phyloP scores from a whole-genome alignment of 2,888 invertebrate species.

The Andricus quercusramuli region DNA sequence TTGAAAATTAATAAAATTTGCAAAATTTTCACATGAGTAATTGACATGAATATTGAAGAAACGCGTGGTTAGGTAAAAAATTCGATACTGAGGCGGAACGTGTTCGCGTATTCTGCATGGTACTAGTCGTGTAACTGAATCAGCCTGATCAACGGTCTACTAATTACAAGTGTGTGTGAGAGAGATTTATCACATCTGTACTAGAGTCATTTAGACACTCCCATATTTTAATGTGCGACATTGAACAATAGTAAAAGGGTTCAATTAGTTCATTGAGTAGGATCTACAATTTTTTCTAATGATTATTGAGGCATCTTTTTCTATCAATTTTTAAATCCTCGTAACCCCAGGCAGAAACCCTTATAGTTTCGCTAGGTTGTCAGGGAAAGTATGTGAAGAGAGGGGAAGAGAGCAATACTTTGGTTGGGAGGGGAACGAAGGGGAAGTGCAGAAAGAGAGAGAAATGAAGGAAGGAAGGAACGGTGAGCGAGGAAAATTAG shows the following conservation, averaged over 20 bases:
- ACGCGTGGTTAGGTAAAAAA: not conserved
- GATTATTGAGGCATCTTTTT: no score
- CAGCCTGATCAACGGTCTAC: constrained; percentile 8
- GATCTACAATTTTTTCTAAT: no score
- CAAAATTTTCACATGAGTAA: not conserved
- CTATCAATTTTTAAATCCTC: no score
- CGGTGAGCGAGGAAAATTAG: no score
- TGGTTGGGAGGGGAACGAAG: no score
- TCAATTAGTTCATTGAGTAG: not conserved
- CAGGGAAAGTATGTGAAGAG: no score
- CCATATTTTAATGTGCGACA: not conserved
- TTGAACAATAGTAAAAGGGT: not conserved
- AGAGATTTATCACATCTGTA: not conserved
- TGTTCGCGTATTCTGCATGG: not conserved
- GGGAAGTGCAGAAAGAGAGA: no score
- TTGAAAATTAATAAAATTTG: not conserved
- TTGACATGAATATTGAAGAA: not conserved
- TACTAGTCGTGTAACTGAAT: constrained; percentile 20
- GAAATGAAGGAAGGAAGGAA: no score
- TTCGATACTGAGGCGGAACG: not conserved
- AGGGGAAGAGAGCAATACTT: no score
- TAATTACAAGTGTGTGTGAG: constrained; percentile 13
- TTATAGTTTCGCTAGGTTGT: no score
- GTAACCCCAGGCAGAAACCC: no score
- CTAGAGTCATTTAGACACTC: not conserved